Conservation (phyloP, 2,888 invertebrate genomes). For the Drosophila quinaria region DNA sequence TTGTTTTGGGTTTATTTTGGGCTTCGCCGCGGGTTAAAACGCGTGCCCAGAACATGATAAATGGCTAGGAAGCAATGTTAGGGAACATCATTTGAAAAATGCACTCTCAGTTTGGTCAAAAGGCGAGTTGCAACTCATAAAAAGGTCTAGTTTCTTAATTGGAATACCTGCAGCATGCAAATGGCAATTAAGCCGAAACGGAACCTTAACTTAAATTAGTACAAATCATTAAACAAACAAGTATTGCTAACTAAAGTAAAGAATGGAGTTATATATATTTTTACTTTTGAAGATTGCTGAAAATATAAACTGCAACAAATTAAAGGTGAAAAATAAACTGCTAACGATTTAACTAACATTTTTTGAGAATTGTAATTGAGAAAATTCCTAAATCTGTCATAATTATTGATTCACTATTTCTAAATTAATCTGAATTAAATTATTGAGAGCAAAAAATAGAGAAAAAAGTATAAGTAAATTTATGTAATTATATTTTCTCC, state of each 20-base stretch:
- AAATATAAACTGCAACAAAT: too few relatives aligned
- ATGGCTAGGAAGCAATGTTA: constrained; percentile 29
- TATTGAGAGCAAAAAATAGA: background rate
- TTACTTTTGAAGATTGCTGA: background rate
- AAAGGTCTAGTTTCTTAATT: constrained; percentile 15
- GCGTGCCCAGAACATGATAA: constrained; percentile 42
- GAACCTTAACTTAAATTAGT: background rate
- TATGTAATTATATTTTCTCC: background rate
- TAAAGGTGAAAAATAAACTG: too few relatives aligned
- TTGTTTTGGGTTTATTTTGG: background rate
- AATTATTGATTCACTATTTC: too few relatives aligned
- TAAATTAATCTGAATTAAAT: too few relatives aligned
- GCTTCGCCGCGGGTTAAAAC: constrained; percentile 26
- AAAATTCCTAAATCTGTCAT: too few relatives aligned
- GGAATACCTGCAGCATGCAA: constrained; percentile 14
- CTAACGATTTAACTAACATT: too few relatives aligned
- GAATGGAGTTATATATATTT: background rate
- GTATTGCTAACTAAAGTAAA: background rate
- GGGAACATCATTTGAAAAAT: constrained; percentile 14
- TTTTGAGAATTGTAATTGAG: too few relatives aligned
- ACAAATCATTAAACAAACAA: background rate
- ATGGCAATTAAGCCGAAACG: constrained; percentile 13
- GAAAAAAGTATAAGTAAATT: background rate
- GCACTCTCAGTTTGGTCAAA: background rate
- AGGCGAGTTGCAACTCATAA: constrained; percentile 2